Percentiles rank a stretch among this genome's conserved stretches.
phyloP scores from a whole-genome alignment of 2,888 invertebrate species.

The Agrenia bidenticulata region DNA sequence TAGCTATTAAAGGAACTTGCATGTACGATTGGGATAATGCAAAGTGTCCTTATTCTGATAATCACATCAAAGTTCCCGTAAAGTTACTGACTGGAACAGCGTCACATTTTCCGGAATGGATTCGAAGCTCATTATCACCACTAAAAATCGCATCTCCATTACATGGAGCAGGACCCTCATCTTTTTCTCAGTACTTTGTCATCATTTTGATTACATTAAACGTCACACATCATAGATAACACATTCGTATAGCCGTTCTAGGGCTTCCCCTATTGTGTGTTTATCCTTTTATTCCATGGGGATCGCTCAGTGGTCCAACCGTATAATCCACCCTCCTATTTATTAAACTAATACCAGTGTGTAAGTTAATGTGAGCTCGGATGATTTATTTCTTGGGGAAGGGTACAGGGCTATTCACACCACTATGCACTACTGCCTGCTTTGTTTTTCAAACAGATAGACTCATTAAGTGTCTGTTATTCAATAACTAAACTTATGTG shows the following conservation, averaged over 20 bases:
- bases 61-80: no score
- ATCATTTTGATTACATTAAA: constrained; percentile 20
- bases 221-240: constrained; percentile 16
- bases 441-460: no score
- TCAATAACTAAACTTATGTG: no score
- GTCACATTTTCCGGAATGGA: not conserved
- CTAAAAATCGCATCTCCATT: constrained; percentile 17
- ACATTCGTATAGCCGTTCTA: no score
- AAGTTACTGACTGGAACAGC: no score
- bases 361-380: not conserved
- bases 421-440: not conserved
- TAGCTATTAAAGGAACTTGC: no score
- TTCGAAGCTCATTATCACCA: constrained; percentile 15
- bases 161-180: not conserved
- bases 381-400: constrained; percentile 17
- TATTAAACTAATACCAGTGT: not conserved
- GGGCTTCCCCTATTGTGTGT: not conserved
- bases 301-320: not conserved
- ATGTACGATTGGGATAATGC: no score
- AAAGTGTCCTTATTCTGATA: no score
- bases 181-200: constrained; percentile 15
- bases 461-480: no score
- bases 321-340: not conserved
- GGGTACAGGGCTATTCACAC: constrained; percentile 13
- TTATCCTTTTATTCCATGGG: not conserved